Evolutionary conservation across 2,797 vertebrate genomes (phyloP).

Genomic region (Myripristis jacobus): DNA sequence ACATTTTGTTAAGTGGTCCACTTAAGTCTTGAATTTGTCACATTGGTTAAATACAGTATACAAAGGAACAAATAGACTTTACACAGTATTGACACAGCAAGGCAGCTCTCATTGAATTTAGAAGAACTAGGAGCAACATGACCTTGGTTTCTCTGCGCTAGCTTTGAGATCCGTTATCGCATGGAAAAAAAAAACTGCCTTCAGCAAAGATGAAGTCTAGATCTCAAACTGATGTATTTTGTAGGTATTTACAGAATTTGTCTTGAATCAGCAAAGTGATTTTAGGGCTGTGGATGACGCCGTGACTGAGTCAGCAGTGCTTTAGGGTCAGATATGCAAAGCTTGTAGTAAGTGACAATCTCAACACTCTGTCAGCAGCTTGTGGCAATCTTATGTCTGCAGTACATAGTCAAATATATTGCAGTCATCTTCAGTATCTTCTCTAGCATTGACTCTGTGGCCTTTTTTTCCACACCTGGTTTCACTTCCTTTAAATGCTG

Average conservation of each 20-base stretch:
- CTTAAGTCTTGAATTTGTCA: not conserved
- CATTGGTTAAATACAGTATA: too few relatives aligned
- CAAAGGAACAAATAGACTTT: too few relatives aligned
- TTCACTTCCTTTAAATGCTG: slow-evolving; percentile 7
- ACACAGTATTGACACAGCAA: too few relatives aligned
- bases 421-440: slow-evolving; percentile 14
- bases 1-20: not conserved
- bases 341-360: not conserved
- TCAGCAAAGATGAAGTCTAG: not conserved
- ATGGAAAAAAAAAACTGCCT: not conserved
- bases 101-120: not conserved
- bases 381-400: not conserved
- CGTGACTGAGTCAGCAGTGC: not conserved
- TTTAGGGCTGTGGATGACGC: not conserved
- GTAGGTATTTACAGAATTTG: not conserved
- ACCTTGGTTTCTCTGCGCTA: not conserved
- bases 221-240: not conserved
- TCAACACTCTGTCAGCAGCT: not conserved
- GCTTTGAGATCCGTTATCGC: not conserved
- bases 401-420: not conserved
- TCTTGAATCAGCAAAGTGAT: not conserved
- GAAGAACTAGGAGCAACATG: not conserved
- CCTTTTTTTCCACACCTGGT: slow-evolving; percentile 4
- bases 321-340: not conserved
- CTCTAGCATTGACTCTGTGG: not conserved